Evolutionary conservation across 1,140 invertebrate species (phyloP), one percentile per base, ranked within the genome.

Genomic region (Brachystomella parvula): DNA sequence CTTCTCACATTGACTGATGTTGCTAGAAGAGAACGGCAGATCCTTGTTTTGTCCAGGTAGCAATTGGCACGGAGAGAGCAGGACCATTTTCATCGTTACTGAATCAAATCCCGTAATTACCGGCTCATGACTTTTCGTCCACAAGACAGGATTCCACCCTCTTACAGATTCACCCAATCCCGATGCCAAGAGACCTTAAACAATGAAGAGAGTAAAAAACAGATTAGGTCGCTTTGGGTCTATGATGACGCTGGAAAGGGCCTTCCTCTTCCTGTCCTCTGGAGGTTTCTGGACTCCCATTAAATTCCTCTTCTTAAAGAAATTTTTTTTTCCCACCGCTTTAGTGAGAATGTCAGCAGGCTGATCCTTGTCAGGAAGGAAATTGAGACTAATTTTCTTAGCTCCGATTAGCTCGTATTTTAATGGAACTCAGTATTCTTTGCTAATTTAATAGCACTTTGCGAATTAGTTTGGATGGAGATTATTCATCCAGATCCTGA

Each of bases 401-500:
- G 32, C 44, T 60, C 58, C 53, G 1, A 28, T 21, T 21, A 61
- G 30, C 79, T 79, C 0, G 74, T 76, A 44, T 76, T 68, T 32
- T 67, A 63, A 58, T 77, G 74, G 32, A 70, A 75, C 28, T 77
- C 72, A 49, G 73, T 73, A 63, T 78, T 77, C 66, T 74, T 63
- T 17, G 68, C 73, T 21, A 77, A 49, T 57, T 75, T 70, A 29
- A 76, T 71, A 6, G 77, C 75, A 61, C 77, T 73, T 67, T 76
- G 75, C 33, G 75, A 74, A 60, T 76, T 74, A 2, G 32, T 58
- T 1, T 39, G n/a, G n/a, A n/a, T 56, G 2, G 57, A n/a, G n/a
- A n/a, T n/a, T n/a, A n/a, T n/a, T n/a, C n/a, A n/a, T 19, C 17
- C 47, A 58, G n/a, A 67, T 67, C 15, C 12, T 19, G 19, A 12